Conservation (phyloP, 2,113 vertebrate genomes). For the Coregonus clupeaformis region DNA sequence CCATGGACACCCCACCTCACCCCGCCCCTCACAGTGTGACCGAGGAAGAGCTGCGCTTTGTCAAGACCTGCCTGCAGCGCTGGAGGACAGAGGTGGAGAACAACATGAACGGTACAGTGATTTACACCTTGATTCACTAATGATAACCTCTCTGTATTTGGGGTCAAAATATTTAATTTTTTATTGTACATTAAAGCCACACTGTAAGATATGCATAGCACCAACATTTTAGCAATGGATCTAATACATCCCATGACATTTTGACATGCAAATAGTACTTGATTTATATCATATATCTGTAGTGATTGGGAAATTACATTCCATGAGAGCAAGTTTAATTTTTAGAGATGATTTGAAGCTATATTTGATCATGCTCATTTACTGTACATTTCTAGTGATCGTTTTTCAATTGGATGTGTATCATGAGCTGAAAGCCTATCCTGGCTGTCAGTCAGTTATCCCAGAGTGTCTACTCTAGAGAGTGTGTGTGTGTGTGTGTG, state of each 20-base stretch:
- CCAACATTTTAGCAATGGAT: no score
- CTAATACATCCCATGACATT: no score
- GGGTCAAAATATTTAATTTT: no score
- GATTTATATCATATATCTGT: no score
- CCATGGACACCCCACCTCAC: slow-evolving; percentile 54
- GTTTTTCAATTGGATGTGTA: no score
- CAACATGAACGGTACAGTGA: slow-evolving; percentile 81
- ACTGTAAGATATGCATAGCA: no score
- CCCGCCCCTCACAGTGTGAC: slow-evolving; percentile 79
- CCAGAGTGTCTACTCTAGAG: slow-evolving; percentile 2
- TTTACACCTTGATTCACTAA: background rate
- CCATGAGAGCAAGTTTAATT: background rate
- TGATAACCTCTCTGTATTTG: background rate
- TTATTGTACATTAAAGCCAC: no score
- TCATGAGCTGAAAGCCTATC: no score
- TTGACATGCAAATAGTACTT: no score
- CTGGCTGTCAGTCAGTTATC: slow-evolving; percentile 21
- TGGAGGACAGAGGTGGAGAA: slow-evolving; percentile 91
- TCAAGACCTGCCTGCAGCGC: slow-evolving; percentile 85
- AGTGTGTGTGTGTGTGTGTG: slow-evolving; percentile 48
- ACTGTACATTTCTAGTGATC: no score
- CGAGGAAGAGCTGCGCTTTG: slow-evolving; percentile 81
- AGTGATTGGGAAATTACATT: no score
- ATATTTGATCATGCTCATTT: background rate
- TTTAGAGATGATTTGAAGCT: background rate